phyloP scores from a whole-genome alignment of 2,113 vertebrate species.

The Chinchilla lanigera region DNA sequence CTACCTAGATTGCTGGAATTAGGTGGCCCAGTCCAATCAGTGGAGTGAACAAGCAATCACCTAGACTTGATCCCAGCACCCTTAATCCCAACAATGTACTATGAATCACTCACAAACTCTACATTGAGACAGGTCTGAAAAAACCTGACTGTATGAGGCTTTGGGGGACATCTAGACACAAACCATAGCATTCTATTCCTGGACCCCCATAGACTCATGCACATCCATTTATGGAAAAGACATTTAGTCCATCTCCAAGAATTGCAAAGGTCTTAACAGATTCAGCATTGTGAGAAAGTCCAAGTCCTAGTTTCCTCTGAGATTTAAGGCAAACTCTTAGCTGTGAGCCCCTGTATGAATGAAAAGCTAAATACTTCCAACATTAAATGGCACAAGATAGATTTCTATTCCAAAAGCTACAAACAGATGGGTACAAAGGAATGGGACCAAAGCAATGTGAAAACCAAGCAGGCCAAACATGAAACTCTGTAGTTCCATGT shows the following conservation, averaged over 20 bases:
- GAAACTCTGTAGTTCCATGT: neutral
- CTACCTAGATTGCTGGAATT: neutral
- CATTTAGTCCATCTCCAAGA: neutral
- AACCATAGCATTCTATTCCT: neutral
- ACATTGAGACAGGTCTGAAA: neutral
- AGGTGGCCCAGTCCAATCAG: neutral
- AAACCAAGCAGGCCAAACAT: neutral
- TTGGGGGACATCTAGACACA: neutral
- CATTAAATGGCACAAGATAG: neutral
- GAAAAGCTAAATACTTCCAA: neutral
- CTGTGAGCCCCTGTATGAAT: neutral
- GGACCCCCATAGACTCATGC: neutral
- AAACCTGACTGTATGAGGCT: neutral
- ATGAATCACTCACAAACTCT: neutral
- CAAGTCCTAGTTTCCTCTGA: neutral
- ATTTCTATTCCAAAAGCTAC: neutral
- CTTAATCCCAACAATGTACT: neutral
- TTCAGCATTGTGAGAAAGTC: neutral
- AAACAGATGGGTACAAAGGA: neutral
- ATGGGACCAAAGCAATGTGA: neutral
- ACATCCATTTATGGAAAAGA: neutral
- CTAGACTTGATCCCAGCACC: neutral
- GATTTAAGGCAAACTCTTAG: neutral
- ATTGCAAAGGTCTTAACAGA: neutral
- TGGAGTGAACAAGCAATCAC: neutral